Base-by-base conservation (phyloP, 2,113 vertebrate genomes). In the Ranitomeya variabilis region DNA sequence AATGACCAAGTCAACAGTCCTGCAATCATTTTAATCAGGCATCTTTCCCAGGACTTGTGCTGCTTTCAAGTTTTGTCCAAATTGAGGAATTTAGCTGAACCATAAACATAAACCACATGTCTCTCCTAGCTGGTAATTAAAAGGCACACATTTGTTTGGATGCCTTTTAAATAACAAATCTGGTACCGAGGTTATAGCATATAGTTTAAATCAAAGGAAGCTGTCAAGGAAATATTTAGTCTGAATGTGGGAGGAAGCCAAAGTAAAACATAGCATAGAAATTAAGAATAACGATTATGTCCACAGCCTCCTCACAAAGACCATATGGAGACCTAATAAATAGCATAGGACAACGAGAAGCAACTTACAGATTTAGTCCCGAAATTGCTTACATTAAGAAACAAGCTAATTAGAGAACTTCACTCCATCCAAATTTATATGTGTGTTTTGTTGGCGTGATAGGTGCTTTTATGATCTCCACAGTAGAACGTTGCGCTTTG, bases 81-180 rank as follows among this genome's bases (percentile, higher is more conserved):
- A 89, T 79, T 67, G 73, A 85, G 87, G 87, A 85, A 89, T 89
- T 89, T 89, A 89, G 81, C 87, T 59, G 52, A 76, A 85, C 87
- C 62, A 89, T 89, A 89, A 89, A 89, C 87, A 89, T 85, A 89
- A 84, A 85, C 87, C 87, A 89, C 81, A 89, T 89, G 87, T 89
- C 87, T 62, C 51, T 89, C 60, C 82, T 84, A 85, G 71, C 60
- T 45, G 37, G 73, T 85, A 89, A 89, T 89, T 89, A 89, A 85
- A 85, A 85, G 23, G 74, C 71, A 71, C 81, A 69, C 87, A 77
- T 88, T 77, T 84, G 87, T 89, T 89, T 89, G 82, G 60, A 85
- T 84, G 82, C 51, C 74, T 79, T 89, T 67, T 89, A 84, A 85
- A 79, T 85, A 85, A 84, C 80, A 76, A 89, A 89, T 89, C 82